phyloP scores from a whole-genome alignment of 2,113 vertebrate genomes.

The Peromyscus polionotus region DNA sequence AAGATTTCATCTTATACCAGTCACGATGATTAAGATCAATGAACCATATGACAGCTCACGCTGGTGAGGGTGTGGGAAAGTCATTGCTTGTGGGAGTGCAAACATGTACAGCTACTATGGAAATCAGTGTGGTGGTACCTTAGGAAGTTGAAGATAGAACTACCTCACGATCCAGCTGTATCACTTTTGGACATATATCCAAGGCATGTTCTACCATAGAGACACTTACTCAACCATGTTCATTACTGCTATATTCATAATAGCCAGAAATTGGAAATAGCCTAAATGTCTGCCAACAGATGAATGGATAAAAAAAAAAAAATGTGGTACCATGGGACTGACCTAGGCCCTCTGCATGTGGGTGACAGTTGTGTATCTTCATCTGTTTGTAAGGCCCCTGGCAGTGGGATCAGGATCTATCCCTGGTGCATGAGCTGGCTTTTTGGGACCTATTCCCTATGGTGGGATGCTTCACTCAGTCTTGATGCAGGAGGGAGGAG shows the following conservation, averaged over 20 bases:
- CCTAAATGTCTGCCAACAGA: not conserved
- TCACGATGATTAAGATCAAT: not conserved
- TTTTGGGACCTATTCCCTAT: no score
- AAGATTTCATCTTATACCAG: not conserved
- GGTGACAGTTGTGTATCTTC: no score
- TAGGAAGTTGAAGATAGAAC: not conserved
- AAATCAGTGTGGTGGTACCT: not conserved
- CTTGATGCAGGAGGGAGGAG: no score
- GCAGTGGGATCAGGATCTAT: no score
- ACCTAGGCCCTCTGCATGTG: no score
- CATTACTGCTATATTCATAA: not conserved
- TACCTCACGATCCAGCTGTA: not conserved
- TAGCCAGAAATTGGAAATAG: not conserved
- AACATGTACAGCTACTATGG: not conserved
- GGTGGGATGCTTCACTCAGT: no score
- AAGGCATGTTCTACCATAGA: not conserved
- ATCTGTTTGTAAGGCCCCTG: no score
- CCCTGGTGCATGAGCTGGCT: no score
- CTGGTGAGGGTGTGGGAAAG: not conserved
- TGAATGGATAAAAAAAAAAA: not conserved
- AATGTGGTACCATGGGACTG: no score
- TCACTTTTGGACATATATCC: not conserved
- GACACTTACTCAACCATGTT: not conserved
- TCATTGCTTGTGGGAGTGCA: not conserved
- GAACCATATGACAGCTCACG: not conserved